A percentile compares a stretch with the other conserved stretches of the same genome.
Conservation (phyloP, 2,797 vertebrate genomes). For the Sebastes glaucus region DNA sequence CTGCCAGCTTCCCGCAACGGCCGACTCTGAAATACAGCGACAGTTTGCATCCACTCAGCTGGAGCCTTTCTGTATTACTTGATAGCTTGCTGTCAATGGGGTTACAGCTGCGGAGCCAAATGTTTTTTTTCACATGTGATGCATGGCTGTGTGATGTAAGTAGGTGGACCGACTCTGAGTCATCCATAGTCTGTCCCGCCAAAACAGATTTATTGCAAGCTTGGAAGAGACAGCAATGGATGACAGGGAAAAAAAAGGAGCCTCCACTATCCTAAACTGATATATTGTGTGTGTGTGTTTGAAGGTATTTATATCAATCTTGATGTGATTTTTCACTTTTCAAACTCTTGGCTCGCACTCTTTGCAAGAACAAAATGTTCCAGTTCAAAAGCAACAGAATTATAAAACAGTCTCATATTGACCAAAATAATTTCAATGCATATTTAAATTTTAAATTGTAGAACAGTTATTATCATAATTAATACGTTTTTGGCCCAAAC, state of each 20-base stretch:
- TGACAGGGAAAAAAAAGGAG: neutral
- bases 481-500: conserved; percentile 1
- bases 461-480: neutral
- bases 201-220: conserved; percentile 44
- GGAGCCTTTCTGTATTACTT: conserved; percentile 40
- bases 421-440: neutral
- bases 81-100: conserved; percentile 49
- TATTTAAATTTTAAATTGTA: neutral
- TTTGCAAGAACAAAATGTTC: neutral
- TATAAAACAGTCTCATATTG: neutral
- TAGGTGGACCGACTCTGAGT: conserved; percentile 29
- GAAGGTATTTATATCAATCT: neutral
- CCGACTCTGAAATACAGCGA: conserved; percentile 35
- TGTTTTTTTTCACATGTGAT: conserved; percentile 33
- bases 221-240: conserved; percentile 14
- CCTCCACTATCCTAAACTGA: neutral
- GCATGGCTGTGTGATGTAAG: conserved; percentile 43
- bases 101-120: conserved; percentile 30
- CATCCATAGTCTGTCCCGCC: conserved; percentile 19
- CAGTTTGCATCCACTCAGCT: conserved; percentile 40
- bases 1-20: conserved; percentile 32
- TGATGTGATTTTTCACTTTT: neutral
- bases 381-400: neutral
- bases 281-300: neutral
- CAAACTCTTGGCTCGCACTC: neutral